These are phyloP conservation scores for Palloptera scutellata DNA, from an alignment of 2,888 invertebrate genomes.

Conservation along the genomic window DNA sequence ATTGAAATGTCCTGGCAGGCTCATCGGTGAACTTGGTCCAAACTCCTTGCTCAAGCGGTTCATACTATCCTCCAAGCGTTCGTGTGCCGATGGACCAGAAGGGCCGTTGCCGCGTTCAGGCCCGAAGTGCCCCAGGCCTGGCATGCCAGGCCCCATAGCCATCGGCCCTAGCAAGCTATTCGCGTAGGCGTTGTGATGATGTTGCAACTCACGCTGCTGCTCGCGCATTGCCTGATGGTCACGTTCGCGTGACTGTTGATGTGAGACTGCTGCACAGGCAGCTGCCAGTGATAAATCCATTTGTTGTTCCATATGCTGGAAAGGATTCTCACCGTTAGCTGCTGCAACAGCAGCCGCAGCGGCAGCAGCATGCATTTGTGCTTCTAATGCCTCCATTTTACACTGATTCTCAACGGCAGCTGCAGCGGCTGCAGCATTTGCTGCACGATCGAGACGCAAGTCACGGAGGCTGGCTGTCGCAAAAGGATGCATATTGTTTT, in stretches of 20 bases:
- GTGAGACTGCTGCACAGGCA: conserved; percentile 61
- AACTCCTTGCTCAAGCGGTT: conserved; percentile 63
- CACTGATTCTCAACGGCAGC: conserved; percentile 51
- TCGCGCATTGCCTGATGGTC: conserved; percentile 41
- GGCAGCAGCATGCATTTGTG: conserved; percentile 62
- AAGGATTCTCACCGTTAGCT: conserved; percentile 56
- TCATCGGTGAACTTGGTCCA: conserved; percentile 63
- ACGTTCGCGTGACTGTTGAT: conserved; percentile 54
- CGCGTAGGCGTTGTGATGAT: conserved; percentile 60
- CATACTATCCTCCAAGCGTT: conserved; percentile 62
- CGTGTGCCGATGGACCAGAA: conserved; percentile 56
- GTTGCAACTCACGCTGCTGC: conserved; percentile 51
- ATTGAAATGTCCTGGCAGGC: conserved; percentile 62
- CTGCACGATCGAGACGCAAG: conserved; percentile 45
- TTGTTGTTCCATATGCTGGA: conserved; percentile 64
- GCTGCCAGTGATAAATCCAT: conserved; percentile 64
- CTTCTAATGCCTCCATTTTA: conserved; percentile 59
- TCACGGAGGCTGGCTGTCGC: conserved; percentile 53
- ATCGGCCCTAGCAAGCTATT: conserved; percentile 60
- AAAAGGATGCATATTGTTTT: conserved; percentile 46
- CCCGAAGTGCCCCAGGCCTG: conserved; percentile 36
- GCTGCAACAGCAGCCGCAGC: conserved; percentile 56
- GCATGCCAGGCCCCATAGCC: conserved; percentile 52
- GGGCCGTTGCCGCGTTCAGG: conserved; percentile 44
- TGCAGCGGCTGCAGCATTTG: conserved; percentile 26